Conservation (phyloP, 2,888 invertebrate species). For the Hypomecis atomaria region DNA sequence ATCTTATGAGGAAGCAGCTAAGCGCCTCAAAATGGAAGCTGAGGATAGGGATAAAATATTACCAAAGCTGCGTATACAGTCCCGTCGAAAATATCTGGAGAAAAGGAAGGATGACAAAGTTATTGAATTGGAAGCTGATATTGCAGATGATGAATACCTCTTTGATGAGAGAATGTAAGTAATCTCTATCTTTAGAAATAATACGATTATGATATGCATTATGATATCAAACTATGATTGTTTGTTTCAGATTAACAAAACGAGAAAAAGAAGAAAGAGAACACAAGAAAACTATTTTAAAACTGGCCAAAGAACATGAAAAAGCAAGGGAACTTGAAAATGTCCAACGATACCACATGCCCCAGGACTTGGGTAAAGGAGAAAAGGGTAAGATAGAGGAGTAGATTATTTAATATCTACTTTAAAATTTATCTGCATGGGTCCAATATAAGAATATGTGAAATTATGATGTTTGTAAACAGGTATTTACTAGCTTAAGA, state of each 20-base stretch:
- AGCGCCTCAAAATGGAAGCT: constrained; percentile 93
- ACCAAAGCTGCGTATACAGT: constrained; percentile 94
- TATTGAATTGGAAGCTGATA: constrained; percentile 96
- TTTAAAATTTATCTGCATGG: too few relatives aligned
- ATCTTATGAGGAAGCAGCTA: constrained; percentile 94
- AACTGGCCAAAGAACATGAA: constrained; percentile 97
- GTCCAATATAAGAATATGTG: too few relatives aligned
- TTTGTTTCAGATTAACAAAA: constrained; percentile 89
- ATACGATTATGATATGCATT: too few relatives aligned
- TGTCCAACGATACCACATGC: constrained; percentile 97
- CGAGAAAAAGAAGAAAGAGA: constrained; percentile 93
- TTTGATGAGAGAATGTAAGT: constrained; percentile 95
- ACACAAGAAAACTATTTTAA: constrained; percentile 95
- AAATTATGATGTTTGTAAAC: too few relatives aligned
- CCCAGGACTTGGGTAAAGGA: constrained; percentile 92
- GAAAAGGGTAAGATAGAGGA: constrained; percentile 77
- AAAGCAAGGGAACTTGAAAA: constrained; percentile 96
- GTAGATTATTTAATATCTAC: too few relatives aligned
- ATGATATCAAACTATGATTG: neutral
- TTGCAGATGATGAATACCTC: constrained; percentile 97
- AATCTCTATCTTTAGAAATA: neutral
- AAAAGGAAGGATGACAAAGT: constrained; percentile 99
- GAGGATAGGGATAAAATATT: constrained; percentile 94
- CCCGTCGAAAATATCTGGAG: constrained; percentile 96
- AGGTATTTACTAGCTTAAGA: too few relatives aligned